Base-by-base conservation (phyloP, 2,113 vertebrate species). In the Hydrolagus affinis region DNA sequence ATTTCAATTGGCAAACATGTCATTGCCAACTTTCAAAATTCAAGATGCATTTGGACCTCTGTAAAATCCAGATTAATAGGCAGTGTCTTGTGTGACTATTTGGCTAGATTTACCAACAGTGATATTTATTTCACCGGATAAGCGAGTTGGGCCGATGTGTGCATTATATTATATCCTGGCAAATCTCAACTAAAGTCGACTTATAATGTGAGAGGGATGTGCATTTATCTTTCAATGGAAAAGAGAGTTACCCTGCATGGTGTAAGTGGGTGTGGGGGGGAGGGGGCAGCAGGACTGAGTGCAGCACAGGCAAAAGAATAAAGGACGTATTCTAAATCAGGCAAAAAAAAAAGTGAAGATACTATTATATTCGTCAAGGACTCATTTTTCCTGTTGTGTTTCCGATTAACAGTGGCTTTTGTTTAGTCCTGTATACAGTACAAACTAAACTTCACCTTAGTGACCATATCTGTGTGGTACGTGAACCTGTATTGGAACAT, bases 211-310 rank as follows among this genome's bases (percentile, higher is more conserved):
- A 64, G 78, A 83, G 77, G 77, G 30, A 30, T 64, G 28, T 83
- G 19, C 66, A 78, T 62, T 44, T 78, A 64, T 83, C 78, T 66
- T 83, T 83, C 28, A 83, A 83, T 83, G 66, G 60, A 83, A 83
- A 11, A 30, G 14, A 80, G 28, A 66, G 9, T 83, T 83, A 14
- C 66, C 23, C 32, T 64, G 76, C 59, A 62, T 25, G 76, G 56
- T 66, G 25, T 68, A 62, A 68, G 23, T 19, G 44, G n/a, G n/a
- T n/a, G n/a, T 66, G 77, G 66, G 25, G 60, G 77, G 60, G 25
- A 30, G 8, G 19, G 62, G 23, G 15, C 60, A 30, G 66, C 78
- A 68, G 78, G 78, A 66, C 62, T 32, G 78, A 66, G 28, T 19
- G 66, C 32, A 66, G 60, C 66, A 60, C 64, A 66, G 64, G 64